Evolutionary conservation across 2,113 vertebrate species (phyloP).

Genomic region (Perca fluviatilis): DNA sequence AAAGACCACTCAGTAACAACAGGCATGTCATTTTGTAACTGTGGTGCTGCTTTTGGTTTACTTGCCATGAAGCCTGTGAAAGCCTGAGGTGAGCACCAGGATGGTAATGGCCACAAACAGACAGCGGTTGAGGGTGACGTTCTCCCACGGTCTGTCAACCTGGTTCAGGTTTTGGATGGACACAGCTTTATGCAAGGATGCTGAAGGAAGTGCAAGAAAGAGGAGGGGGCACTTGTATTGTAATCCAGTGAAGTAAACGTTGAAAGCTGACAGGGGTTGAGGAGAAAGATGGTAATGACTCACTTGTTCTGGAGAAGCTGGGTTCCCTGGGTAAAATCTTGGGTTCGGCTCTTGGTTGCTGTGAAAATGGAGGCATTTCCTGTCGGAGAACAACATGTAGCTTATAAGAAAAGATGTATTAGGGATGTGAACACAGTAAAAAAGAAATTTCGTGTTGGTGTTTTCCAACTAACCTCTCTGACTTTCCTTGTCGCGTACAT

Average conservation of each 20-base stretch:
- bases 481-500: slow-evolving; percentile 70
- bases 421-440: background rate
- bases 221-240: background rate
- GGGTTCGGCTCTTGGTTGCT: slow-evolving; percentile 62
- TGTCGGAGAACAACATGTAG: slow-evolving; percentile 37
- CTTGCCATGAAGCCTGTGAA: slow-evolving; percentile 91
- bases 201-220: slow-evolving; percentile 46
- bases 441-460: background rate
- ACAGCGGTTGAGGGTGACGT: slow-evolving; percentile 93
- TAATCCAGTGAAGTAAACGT: background rate
- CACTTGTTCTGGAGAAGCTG: slow-evolving; percentile 63
- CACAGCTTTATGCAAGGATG: slow-evolving; percentile 60
- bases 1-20: slow-evolving; percentile 3
- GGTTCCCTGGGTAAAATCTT: slow-evolving; percentile 61
- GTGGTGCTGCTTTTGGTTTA: background rate
- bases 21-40: background rate
- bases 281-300: background rate
- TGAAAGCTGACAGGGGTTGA: background rate
- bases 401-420: background rate
- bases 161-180: slow-evolving; percentile 71
- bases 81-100: slow-evolving; percentile 90
- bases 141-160: slow-evolving; percentile 87
- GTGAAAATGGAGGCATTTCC: slow-evolving; percentile 63
- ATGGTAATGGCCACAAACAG: slow-evolving; percentile 89
- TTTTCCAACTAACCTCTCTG: slow-evolving; percentile 78